Evolutionary conservation across 2,113 vertebrate species (phyloP).

Genomic region (Chaetops frenatus): DNA sequence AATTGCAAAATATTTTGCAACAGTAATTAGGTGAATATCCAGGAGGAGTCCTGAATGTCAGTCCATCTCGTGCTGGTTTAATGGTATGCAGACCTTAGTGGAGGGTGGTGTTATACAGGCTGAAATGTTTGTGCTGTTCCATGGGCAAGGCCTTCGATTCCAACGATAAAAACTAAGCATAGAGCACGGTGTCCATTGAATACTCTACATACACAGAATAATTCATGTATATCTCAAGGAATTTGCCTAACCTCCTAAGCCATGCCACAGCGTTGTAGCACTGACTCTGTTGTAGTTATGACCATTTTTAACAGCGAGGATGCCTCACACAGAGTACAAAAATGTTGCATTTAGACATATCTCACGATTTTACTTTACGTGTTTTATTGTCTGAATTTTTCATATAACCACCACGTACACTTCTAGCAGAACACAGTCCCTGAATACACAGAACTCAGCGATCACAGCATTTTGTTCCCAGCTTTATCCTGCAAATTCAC

Average conservation of each 20-base stretch:
- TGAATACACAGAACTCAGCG: neutral
- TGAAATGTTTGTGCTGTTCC: neutral
- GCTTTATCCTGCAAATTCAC: neutral
- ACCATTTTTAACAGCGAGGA: neutral
- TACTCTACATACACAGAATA: neutral
- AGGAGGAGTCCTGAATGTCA: neutral
- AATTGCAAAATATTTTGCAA: neutral
- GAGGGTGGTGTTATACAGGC: neutral
- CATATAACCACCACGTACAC: neutral
- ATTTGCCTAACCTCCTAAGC: neutral
- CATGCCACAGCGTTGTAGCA: neutral
- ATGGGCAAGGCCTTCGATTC: neutral
- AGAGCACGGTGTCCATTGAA: neutral
- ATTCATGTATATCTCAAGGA: neutral
- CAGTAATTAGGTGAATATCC: neutral
- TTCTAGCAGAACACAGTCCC: neutral
- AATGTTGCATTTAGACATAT: neutral
- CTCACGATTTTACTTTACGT: neutral
- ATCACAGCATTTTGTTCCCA: neutral
- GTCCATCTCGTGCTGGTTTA: neutral
- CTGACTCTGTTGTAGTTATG: neutral
- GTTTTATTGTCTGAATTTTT: neutral
- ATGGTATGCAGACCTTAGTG: neutral
- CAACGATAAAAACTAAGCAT: neutral
- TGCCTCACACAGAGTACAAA: fast-evolving